Evolutionary conservation across 2,888 invertebrate genomes (phyloP).

Genomic region (Pammene aurita): DNA sequence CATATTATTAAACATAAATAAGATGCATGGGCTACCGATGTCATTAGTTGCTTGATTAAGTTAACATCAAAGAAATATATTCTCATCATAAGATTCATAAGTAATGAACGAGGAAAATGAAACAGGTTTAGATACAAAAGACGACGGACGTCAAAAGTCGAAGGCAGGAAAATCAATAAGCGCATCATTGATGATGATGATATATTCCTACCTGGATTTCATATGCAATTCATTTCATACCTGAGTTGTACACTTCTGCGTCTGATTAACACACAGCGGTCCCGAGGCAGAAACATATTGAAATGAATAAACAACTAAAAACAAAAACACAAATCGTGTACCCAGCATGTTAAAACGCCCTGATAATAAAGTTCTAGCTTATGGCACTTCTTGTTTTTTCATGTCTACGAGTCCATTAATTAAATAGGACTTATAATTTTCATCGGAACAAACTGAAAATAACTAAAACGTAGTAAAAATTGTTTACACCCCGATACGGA

Average conservation of each 20-base stretch:
- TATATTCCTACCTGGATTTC: background rate
- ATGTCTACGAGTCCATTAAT: slow-evolving; percentile 41
- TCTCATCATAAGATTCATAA: background rate
- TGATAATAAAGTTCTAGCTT: slow-evolving; percentile 22
- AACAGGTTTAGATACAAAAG: background rate
- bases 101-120: slow-evolving; percentile 5
- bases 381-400: slow-evolving; percentile 39
- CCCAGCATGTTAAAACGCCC: slow-evolving; percentile 51
- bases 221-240: slow-evolving; percentile 52
- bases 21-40: background rate
- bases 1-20: slow-evolving; percentile 3
- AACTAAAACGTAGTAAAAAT: slow-evolving; percentile 46
- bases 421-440: slow-evolving; percentile 39
- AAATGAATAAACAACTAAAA: slow-evolving; percentile 56
- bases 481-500: slow-evolving; percentile 40
- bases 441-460: slow-evolving; percentile 40
- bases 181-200: background rate
- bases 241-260: slow-evolving; percentile 67
- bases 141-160: background rate
- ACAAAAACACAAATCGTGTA: slow-evolving; percentile 56
- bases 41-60: background rate
- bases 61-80: background rate
- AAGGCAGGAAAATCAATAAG: slow-evolving; percentile 35
- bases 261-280: slow-evolving; percentile 63
- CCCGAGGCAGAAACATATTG: slow-evolving; percentile 58